Conservation (phyloP, 2,888 invertebrate genomes). For the Ctenicera cuprea region DNA sequence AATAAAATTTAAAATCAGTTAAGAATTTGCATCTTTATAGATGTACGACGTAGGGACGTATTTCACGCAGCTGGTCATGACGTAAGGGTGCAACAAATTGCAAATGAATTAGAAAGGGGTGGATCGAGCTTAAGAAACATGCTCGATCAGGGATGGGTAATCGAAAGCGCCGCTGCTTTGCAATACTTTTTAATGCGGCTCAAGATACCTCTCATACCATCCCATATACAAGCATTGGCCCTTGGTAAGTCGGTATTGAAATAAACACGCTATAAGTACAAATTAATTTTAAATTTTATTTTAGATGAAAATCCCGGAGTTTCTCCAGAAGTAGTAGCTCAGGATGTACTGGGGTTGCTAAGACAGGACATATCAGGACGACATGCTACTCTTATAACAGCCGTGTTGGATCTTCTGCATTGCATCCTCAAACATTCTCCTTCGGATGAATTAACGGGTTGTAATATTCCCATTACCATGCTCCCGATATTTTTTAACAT, state of each 20-base stretch:
- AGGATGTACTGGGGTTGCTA: slow-evolving; percentile 73
- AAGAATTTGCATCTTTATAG: slow-evolving; percentile 56
- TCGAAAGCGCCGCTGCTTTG: slow-evolving; percentile 72
- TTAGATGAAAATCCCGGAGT: slow-evolving; percentile 71
- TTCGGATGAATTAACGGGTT: slow-evolving; percentile 72
- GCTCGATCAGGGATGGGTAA: slow-evolving; percentile 65
- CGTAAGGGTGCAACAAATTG: slow-evolving; percentile 58
- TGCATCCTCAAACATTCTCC: slow-evolving; percentile 71
- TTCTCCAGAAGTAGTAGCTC: slow-evolving; percentile 71
- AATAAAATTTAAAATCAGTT: neutral
- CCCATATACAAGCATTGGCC: slow-evolving; percentile 71
- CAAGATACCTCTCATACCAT: slow-evolving; percentile 71
- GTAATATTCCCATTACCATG: slow-evolving; percentile 71
- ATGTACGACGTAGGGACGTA: slow-evolving; percentile 65
- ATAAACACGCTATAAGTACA: too few species aligned
- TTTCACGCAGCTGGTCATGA: slow-evolving; percentile 65
- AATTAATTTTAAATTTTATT: neutral
- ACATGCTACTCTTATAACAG: slow-evolving; percentile 69
- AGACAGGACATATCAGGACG: slow-evolving; percentile 71
- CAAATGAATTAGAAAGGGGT: slow-evolving; percentile 58
- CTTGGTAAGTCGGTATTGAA: slow-evolving; percentile 66
- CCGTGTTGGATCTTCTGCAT: slow-evolving; percentile 71
- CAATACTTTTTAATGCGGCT: slow-evolving; percentile 69
- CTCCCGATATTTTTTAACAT: slow-evolving; percentile 73
- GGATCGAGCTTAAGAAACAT: slow-evolving; percentile 59